Percentiles rank a stretch among this genome's conserved stretches.
Conservation (phyloP, 2,888 invertebrate species). For the Unio pictorum region DNA sequence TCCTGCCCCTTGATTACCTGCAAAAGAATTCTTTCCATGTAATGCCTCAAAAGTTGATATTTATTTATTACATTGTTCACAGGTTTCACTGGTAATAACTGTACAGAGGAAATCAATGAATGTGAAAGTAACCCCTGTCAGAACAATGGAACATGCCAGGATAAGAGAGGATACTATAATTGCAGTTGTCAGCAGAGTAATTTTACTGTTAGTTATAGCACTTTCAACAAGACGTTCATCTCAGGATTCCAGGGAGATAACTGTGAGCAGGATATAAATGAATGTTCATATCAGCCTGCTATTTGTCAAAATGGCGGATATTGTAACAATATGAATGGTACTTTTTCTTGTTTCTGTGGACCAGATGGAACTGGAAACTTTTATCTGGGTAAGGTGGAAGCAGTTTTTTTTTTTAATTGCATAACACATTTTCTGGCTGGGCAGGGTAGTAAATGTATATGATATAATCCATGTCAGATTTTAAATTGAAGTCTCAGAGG, state of each 20-base stretch:
- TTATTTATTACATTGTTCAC: conserved; percentile 7
- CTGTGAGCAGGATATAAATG: conserved; percentile 55
- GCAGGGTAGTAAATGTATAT: too few species aligned
- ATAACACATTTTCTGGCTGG: background rate
- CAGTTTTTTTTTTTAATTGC: too few species aligned
- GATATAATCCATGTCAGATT: too few species aligned
- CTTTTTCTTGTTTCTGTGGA: conserved; percentile 45
- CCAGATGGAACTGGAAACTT: conserved; percentile 30
- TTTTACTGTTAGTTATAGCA: conserved; percentile 18
- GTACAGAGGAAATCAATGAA: conserved; percentile 40
- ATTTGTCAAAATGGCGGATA: conserved; percentile 51
- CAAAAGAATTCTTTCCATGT: too few species aligned
- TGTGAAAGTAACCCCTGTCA: conserved; percentile 58
- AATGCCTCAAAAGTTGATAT: background rate
- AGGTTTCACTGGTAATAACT: conserved; percentile 40
- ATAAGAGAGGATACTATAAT: conserved; percentile 25
- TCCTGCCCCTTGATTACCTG: background rate
- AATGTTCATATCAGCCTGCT: conserved; percentile 36
- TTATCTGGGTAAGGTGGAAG: conserved; percentile 33
- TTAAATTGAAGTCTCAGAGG: too few species aligned
- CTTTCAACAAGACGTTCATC: conserved; percentile 23
- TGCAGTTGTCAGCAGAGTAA: conserved; percentile 30
- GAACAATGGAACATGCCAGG: conserved; percentile 46
- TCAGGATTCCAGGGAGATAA: conserved; percentile 58
- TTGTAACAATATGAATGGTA: conserved; percentile 39